These are phyloP conservation scores for Melipona bicolor DNA, from an alignment of 2,888 invertebrate genomes.

Conservation along the genomic window DNA sequence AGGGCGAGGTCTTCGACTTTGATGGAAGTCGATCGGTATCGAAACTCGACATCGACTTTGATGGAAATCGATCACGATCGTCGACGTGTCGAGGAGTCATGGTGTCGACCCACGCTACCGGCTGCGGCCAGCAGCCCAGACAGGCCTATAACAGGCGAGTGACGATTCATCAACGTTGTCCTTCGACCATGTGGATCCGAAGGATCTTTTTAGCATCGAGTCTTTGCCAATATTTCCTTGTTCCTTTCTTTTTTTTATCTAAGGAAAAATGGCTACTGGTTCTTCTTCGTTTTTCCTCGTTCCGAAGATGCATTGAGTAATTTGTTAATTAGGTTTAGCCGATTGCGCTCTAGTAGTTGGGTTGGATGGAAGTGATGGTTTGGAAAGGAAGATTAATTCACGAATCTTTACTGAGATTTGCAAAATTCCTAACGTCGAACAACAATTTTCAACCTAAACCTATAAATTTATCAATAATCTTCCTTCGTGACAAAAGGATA, in stretches of 20 bases:
- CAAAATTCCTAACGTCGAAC: too few species aligned
- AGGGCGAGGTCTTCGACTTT: slow-evolving; percentile 65
- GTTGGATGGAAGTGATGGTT: not conserved
- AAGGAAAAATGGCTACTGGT: too few species aligned
- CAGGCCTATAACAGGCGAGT: slow-evolving; percentile 47
- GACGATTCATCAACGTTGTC: slow-evolving; percentile 45
- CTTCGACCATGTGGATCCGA: slow-evolving; percentile 26
- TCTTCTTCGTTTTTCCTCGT: too few species aligned
- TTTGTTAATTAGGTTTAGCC: not conserved
- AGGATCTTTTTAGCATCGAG: not conserved
- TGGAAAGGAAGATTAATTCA: too few species aligned
- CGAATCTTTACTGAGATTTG: too few species aligned
- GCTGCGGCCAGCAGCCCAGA: slow-evolving; percentile 46
- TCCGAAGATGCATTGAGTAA: not conserved
- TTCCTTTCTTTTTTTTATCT: not conserved
- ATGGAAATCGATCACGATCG: slow-evolving; percentile 70
- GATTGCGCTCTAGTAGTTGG: not conserved
- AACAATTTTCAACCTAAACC: too few species aligned
- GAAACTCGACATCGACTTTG: slow-evolving; percentile 66
- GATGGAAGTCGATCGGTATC: slow-evolving; percentile 66
- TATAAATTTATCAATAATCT: too few species aligned
- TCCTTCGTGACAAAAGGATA: too few species aligned
- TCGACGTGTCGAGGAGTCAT: slow-evolving; percentile 62
- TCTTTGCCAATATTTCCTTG: not conserved
- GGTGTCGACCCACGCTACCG: slow-evolving; percentile 67